Evolutionary conservation across 2,113 vertebrate genomes (phyloP).

Genomic region (Brienomyrus brachyistius): DNA sequence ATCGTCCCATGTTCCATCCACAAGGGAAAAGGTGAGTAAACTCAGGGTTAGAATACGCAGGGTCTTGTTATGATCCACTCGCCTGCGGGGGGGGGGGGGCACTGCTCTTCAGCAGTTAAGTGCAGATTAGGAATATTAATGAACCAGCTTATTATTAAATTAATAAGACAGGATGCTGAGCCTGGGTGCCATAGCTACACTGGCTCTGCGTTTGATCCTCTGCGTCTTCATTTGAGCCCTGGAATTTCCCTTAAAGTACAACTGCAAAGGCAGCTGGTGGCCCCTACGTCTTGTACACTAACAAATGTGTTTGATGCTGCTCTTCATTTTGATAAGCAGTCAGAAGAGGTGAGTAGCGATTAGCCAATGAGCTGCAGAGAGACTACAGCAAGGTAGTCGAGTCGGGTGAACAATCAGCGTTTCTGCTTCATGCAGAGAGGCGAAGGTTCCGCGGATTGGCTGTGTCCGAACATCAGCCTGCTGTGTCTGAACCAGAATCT

Average conservation of each 20-base stretch:
- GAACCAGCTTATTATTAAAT: not conserved
- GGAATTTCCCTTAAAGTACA: not conserved
- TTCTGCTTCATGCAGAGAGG: not conserved
- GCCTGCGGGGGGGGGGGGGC: too few species aligned
- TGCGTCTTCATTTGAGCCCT: not conserved
- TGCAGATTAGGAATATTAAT: not conserved
- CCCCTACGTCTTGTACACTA: not conserved
- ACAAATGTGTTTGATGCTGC: not conserved
- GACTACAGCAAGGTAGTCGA: not conserved
- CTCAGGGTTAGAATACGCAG: not conserved
- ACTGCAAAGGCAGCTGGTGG: not conserved
- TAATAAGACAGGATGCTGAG: not conserved
- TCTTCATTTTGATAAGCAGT: not conserved
- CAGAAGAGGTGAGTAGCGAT: not conserved
- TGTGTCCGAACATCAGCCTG: not conserved
- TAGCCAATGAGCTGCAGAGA: not conserved
- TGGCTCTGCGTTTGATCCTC: not conserved
- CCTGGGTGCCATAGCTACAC: not conserved
- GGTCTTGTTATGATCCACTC: not conserved
- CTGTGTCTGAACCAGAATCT: not conserved
- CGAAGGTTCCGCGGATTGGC: not conserved
- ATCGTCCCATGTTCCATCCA: not conserved
- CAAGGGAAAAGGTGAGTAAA: not conserved
- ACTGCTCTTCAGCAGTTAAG: not conserved
- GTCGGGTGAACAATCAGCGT: not conserved